A percentile compares a stretch with the other conserved stretches of the same genome.
phyloP scores from a whole-genome alignment of 2,113 vertebrate genomes.

The Antechinus stuartii region DNA sequence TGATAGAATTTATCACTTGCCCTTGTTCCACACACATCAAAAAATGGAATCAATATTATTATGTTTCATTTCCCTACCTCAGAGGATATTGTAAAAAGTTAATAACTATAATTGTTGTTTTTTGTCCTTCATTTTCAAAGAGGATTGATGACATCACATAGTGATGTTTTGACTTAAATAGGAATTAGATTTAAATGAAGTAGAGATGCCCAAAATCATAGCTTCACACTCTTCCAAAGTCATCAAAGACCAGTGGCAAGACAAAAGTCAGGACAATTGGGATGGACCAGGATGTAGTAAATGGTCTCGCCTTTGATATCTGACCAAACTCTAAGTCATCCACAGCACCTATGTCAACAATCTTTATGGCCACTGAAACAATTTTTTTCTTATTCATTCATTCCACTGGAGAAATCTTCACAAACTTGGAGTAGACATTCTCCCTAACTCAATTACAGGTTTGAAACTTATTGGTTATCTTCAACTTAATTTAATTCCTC shows the following conservation, averaged over 20 bases:
- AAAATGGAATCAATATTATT: background rate
- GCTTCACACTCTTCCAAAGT: background rate
- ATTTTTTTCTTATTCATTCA: background rate
- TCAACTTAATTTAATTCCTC: background rate
- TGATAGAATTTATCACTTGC: background rate
- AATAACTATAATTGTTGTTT: background rate
- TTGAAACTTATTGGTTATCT: background rate
- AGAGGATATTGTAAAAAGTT: constrained; percentile 9
- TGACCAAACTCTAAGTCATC: background rate
- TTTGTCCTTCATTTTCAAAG: background rate
- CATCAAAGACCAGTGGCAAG: background rate
- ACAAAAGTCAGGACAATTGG: background rate
- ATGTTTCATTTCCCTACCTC: background rate
- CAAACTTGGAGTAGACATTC: background rate
- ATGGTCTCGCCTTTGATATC: background rate
- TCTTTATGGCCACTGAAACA: background rate
- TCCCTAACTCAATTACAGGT: background rate
- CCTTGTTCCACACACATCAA: background rate
- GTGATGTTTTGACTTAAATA: too few species aligned
- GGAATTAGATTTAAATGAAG: too few species aligned
- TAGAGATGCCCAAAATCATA: too few species aligned
- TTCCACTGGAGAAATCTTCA: background rate
- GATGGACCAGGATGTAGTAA: background rate
- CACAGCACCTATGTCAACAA: background rate
- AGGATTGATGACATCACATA: too few species aligned